Conservation (phyloP, 2,113 vertebrate species). For the Rousettus leschenaultii region DNA sequence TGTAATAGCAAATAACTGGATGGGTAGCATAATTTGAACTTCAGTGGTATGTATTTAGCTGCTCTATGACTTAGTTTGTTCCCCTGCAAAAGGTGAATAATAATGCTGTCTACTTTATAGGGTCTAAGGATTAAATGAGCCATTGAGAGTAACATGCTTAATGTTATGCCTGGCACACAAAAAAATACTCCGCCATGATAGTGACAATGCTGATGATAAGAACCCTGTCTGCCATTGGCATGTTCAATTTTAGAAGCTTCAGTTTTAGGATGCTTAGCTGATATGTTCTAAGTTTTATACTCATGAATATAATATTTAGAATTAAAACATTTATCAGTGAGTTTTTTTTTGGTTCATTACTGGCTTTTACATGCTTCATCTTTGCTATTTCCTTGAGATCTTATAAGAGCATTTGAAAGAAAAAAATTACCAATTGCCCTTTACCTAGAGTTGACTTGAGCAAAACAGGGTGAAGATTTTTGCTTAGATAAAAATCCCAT, state of each 20-base stretch:
- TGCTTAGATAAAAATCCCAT: not conserved
- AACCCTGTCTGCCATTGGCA: not conserved
- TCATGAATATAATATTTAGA: not conserved
- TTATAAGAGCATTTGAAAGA: conserved; percentile 18
- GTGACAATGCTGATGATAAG: not conserved
- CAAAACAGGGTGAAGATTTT: not conserved
- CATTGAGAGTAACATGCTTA: not conserved
- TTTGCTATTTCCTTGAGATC: not conserved
- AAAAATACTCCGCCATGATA: not conserved
- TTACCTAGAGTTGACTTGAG: not conserved
- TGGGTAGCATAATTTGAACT: not conserved
- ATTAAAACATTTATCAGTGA: not conserved
- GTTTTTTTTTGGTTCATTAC: not conserved
- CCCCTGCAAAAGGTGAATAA: not conserved
- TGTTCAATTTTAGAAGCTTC: not conserved
- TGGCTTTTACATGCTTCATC: not conserved
- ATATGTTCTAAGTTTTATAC: not conserved
- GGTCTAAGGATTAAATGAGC: not conserved
- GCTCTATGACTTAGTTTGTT: not conserved
- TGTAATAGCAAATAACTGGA: not conserved
- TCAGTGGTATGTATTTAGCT: not conserved
- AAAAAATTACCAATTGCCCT: not conserved
- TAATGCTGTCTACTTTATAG: not conserved
- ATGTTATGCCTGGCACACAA: not conserved
- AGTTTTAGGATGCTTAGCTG: not conserved